These are phyloP conservation scores for Lonchura striata DNA, from an alignment of 2,113 vertebrate genomes.

Conservation along the genomic window DNA sequence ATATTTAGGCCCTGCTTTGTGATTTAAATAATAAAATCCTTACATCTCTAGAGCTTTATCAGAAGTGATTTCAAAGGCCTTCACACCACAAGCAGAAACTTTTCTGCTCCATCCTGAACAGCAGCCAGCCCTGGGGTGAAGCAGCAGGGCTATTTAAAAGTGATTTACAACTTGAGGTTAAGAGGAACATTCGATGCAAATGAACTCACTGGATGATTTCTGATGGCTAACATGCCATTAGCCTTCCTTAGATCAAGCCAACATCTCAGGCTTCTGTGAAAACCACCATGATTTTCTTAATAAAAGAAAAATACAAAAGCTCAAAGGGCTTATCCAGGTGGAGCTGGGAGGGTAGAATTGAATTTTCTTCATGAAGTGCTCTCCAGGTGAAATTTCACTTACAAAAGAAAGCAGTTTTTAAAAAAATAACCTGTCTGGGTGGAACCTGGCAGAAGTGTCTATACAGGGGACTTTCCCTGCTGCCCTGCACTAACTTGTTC, in stretches of 20 bases:
- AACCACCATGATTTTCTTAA: slow-evolving; percentile 8
- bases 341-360: not conserved
- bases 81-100: not conserved
- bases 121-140: slow-evolving; percentile 33
- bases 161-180: slow-evolving; percentile 48
- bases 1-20: not conserved
- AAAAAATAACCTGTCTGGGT: slow-evolving; percentile 44
- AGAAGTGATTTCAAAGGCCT: slow-evolving; percentile 12
- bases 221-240: slow-evolving; percentile 45
- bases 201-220: slow-evolving; percentile 41
- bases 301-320: not conserved
- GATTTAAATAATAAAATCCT: not conserved
- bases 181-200: slow-evolving; percentile 51
- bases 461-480: slow-evolving; percentile 56
- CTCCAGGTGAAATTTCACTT: slow-evolving; percentile 38
- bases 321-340: slow-evolving; percentile 6
- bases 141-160: slow-evolving; percentile 12
- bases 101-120: not conserved
- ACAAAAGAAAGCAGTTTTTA: not conserved
- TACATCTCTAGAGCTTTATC: not conserved
- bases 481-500: slow-evolving; percentile 60
- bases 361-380: not conserved
- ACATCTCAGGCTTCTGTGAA: not conserved
- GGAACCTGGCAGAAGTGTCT: slow-evolving; percentile 35
- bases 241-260: not conserved